Base-by-base conservation (phyloP, 1,140 invertebrate genomes). In the Brachionus paranguensis region DNA sequence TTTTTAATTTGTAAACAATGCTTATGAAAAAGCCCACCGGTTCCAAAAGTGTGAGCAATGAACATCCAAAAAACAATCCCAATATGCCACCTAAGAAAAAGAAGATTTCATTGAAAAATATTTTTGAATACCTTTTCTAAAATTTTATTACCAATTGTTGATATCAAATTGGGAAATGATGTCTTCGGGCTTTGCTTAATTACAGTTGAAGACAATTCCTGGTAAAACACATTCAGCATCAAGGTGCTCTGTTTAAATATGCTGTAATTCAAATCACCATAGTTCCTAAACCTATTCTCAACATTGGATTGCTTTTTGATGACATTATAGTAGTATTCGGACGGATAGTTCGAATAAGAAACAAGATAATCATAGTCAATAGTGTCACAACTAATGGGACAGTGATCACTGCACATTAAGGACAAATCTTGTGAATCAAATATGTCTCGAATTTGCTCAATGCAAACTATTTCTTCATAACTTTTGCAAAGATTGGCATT, bases 41-140 rank as follows among this genome's bases (percentile, higher is more conserved):
- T 33, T 78, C 74, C 17, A 55, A 50, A 43, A 78, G 47, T n/a
- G 45, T 78, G 6, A 78, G 20, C 5, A 78, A 20, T 20, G 45
- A 53, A 47, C 45, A 50, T 29, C 74, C 74, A n/a, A 78, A 45
- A 45, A 78, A 78, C 3, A 78, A 29, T 0, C 74, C 45, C 7
- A 78, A 8, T 55, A 45, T n/a, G 27, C 74, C 74, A 29, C 74
- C 74, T 78, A 24, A 76, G 10, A 43, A 17, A 76, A 76, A 74
- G 11, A 50, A 50, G 4, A 12, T 50, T 20, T 20, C 17, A 1
- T 14, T 14, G n/a, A 50, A n/a, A 50, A 50, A 11, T 11, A 12
- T 50, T 50, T 50, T 50, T n/a, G 14, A 47, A 10, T 14, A 6
- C 17, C 1, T n/a, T n/a, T n/a, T 53, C n/a, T 6, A 4, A 50